A percentile compares a stretch with the other conserved stretches of the same genome.
Conservation (phyloP, 1,140 invertebrate genomes). For the Camponotus floridanus region DNA sequence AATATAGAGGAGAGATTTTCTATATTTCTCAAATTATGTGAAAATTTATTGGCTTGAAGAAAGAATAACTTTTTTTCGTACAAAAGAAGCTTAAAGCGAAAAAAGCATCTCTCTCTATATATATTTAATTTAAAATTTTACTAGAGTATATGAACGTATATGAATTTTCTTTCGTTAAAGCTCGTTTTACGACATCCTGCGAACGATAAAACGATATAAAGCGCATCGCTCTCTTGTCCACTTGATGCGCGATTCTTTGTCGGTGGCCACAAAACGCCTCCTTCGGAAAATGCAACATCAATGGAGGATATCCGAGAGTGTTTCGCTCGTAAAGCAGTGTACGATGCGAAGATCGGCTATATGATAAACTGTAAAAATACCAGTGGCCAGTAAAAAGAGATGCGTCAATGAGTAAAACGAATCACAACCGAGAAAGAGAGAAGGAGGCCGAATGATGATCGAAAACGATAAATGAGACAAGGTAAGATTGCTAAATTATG, state of each 20-base stretch:
- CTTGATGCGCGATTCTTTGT: slow-evolving; percentile 60
- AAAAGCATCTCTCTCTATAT: neutral
- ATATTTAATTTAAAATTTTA: slow-evolving; percentile 33
- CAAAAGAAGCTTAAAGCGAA: neutral
- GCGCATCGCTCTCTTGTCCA: slow-evolving; percentile 45
- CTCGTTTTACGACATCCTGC: slow-evolving; percentile 39
- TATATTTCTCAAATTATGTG: neutral
- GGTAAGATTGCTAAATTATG: slow-evolving; percentile 71
- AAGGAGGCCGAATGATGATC: neutral
- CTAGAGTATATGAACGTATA: neutral
- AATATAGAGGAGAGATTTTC: neutral
- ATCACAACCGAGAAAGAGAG: neutral
- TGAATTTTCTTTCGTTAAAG: slow-evolving; percentile 18
- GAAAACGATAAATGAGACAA: neutral
- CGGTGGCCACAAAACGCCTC: slow-evolving; percentile 42
- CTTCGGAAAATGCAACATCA: slow-evolving; percentile 60
- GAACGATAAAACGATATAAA: slow-evolving; percentile 60
- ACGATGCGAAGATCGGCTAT: slow-evolving; percentile 47
- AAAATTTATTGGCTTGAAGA: neutral
- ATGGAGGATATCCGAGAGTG: slow-evolving; percentile 58
- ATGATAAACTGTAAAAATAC: slow-evolving; percentile 57
- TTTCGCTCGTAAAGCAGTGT: slow-evolving; percentile 60
- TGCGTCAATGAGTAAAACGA: slow-evolving; percentile 28
- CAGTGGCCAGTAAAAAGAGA: slow-evolving; percentile 29
- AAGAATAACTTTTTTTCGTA: neutral